Conservation (phyloP, 1,140 invertebrate species). For the Drosophila ironensis region DNA sequence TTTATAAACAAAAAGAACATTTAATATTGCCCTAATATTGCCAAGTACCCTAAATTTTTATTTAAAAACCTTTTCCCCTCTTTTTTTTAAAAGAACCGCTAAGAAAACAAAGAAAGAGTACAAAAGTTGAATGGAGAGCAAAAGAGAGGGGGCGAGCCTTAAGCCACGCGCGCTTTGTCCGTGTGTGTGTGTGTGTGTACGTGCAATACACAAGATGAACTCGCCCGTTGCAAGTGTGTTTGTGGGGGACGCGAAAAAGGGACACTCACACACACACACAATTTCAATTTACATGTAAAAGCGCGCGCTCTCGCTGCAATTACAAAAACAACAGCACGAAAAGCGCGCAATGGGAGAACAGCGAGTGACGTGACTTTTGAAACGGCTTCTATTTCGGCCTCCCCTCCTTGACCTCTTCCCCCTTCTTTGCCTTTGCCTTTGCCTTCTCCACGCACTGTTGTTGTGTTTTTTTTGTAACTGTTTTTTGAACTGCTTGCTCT, state of each 20-base stretch:
- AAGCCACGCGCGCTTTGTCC: too few species aligned
- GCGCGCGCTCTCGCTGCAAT: conserved; percentile 55
- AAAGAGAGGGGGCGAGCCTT: too few species aligned
- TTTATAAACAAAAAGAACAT: too few species aligned
- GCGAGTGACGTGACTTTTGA: conserved; percentile 57
- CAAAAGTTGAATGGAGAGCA: too few species aligned
- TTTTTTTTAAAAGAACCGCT: too few species aligned
- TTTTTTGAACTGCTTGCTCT: neutral
- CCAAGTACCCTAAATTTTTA: too few species aligned
- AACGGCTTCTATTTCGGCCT: conserved; percentile 25
- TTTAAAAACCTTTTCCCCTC: too few species aligned
- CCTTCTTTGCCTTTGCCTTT: neutral
- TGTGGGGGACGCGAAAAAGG: conserved; percentile 22
- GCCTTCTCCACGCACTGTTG: conserved; percentile 48
- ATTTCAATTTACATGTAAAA: neutral
- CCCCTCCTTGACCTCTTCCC: too few species aligned
- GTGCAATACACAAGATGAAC: too few species aligned
- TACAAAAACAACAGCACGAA: conserved; percentile 25
- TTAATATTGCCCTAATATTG: too few species aligned
- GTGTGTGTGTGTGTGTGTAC: too few species aligned
- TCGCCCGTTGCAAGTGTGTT: conserved; percentile 30
- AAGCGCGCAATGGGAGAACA: conserved; percentile 28
- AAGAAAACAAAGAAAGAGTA: too few species aligned
- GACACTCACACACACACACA: neutral
- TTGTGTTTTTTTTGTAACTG: conserved; percentile 23